These are phyloP conservation scores for Synanthedon myopaeformis DNA, from an alignment of 2,888 invertebrate genomes.

Conservation along the genomic window DNA sequence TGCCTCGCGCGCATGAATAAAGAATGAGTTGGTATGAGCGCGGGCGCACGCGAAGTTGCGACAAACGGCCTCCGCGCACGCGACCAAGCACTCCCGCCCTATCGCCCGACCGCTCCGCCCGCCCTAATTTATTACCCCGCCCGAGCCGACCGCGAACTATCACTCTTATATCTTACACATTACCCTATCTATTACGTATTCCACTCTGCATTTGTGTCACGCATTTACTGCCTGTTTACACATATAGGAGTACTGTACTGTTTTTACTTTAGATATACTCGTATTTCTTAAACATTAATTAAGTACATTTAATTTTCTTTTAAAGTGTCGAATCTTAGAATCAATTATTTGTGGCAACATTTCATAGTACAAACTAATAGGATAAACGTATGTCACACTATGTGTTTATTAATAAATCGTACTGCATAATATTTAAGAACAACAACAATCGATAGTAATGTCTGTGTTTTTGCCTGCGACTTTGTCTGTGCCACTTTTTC, in stretches of 20 bases:
- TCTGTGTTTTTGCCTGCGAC: too few relatives aligned
- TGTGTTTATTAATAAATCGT: too few relatives aligned
- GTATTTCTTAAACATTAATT: not conserved
- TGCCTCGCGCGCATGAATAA: conserved; percentile 59
- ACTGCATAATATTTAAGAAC: too few relatives aligned
- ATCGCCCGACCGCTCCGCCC: conserved; percentile 8
- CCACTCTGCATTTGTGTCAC: conserved; percentile 15
- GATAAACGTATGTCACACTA: too few relatives aligned
- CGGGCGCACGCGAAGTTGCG: conserved; percentile 53
- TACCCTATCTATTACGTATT: conserved; percentile 24
- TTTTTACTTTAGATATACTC: not conserved
- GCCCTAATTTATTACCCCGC: conserved; percentile 53
- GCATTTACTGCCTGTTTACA: conserved; percentile 6
- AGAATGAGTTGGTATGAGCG: conserved; percentile 58
- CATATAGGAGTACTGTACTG: too few relatives aligned
- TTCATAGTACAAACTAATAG: too few relatives aligned
- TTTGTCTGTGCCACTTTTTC: too few relatives aligned
- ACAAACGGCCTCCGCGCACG: conserved; percentile 46
- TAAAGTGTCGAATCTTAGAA: too few relatives aligned
- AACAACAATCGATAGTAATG: too few relatives aligned
- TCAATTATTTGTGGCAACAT: too few relatives aligned
- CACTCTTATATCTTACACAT: conserved; percentile 45
- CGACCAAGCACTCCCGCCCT: conserved; percentile 20
- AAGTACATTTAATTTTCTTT: too few relatives aligned
- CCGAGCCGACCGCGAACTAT: conserved; percentile 29